These are phyloP conservation scores for Mormoops blainvillei DNA, from an alignment of 2,113 vertebrate genomes.

Conservation along the genomic window DNA sequence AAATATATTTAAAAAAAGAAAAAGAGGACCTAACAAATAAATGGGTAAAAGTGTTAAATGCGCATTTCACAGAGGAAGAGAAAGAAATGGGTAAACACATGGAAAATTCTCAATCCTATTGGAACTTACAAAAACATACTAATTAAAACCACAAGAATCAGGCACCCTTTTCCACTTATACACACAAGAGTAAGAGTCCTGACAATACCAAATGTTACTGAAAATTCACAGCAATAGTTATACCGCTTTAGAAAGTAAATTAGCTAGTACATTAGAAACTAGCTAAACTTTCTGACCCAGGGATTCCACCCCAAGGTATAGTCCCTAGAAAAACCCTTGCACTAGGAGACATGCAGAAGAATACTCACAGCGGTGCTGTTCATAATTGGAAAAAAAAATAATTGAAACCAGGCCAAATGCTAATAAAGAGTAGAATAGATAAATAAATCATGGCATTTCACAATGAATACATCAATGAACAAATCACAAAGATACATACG, in stretches of 20 bases:
- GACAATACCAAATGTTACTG: neutral
- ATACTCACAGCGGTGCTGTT: neutral
- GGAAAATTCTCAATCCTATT: neutral
- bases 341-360: neutral
- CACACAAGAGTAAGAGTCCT: neutral
- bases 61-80: neutral
- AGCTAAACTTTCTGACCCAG: neutral
- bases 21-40: neutral
- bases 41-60: neutral
- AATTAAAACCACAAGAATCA: neutral
- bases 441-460: neutral
- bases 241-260: neutral
- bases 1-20: neutral
- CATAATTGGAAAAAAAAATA: neutral
- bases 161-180: neutral
- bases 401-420: slow-evolving; percentile 5
- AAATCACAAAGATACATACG: neutral
- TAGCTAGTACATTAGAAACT: neutral
- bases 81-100: neutral
- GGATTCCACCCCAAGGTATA: neutral
- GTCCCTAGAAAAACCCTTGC: neutral
- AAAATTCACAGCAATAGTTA: neutral
- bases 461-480: neutral
- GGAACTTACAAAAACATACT: neutral
- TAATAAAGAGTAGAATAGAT: neutral